These are phyloP conservation scores for Calidris pugnax DNA, from an alignment of 2,113 vertebrate species.

Conservation along the genomic window DNA sequence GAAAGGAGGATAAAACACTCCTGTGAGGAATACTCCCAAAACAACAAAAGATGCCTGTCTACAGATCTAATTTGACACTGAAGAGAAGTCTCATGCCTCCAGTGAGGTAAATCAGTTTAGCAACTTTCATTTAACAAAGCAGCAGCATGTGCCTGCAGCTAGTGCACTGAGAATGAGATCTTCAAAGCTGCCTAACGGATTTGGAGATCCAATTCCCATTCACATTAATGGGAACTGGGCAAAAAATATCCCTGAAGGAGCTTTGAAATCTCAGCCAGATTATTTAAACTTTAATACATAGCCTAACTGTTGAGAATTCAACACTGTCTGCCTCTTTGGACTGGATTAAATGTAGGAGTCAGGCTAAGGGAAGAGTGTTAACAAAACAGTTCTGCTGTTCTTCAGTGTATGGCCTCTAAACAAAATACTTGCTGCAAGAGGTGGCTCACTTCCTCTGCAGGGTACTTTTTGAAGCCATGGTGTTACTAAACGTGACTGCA, in stretches of 20 bases:
- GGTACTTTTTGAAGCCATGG: background rate
- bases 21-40: background rate
- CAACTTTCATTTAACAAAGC: background rate
- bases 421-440: background rate
- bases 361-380: background rate
- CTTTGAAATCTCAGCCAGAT: constrained; percentile 19
- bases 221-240: background rate
- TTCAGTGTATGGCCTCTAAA: background rate
- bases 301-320: background rate
- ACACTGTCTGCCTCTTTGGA: background rate
- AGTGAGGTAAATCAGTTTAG: background rate
- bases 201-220: background rate
- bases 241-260: background rate
- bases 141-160: background rate
- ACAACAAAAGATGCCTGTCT: background rate
- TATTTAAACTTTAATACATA: constrained; percentile 10
- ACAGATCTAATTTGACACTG: background rate
- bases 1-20: background rate
- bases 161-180: background rate
- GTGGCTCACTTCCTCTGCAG: background rate
- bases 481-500: background rate
- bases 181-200: constrained; percentile 14
- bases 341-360: background rate
- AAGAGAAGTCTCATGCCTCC: background rate
- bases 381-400: background rate